phyloP scores from a whole-genome alignment of 2,797 vertebrate species.

The Odontamblyopus rebecca region DNA sequence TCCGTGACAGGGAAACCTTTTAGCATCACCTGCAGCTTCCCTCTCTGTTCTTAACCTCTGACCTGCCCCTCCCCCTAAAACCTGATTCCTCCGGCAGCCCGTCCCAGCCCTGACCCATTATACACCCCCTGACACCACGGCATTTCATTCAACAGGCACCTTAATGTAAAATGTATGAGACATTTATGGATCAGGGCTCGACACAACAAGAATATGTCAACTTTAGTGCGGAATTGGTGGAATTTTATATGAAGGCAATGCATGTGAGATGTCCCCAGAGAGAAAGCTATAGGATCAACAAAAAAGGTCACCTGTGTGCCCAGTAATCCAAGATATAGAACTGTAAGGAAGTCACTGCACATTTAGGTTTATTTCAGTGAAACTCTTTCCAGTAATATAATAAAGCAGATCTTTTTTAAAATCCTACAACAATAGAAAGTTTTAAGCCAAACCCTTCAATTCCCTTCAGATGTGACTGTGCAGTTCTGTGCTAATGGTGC shows the following conservation, averaged over 20 bases:
- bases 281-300: not conserved
- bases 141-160: slow-evolving; percentile 1
- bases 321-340: not conserved
- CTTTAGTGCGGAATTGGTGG: slow-evolving; percentile 1
- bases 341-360: too few relatives aligned
- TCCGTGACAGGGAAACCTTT: slow-evolving; percentile 22
- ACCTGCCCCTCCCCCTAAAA: not conserved
- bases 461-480: slow-evolving; percentile 60
- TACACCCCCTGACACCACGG: not conserved
- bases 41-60: slow-evolving; percentile 15
- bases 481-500: slow-evolving; percentile 22
- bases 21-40: slow-evolving; percentile 11
- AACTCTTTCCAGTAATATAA: too few relatives aligned
- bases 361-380: too few relatives aligned
- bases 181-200: slow-evolving; percentile 3
- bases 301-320: not conserved
- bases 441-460: not conserved
- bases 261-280: not conserved
- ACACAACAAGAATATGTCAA: slow-evolving; percentile 5
- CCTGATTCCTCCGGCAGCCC: not conserved
- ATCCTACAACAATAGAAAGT: too few relatives aligned
- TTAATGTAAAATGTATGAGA: slow-evolving; percentile 1
- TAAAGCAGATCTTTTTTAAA: too few relatives aligned
- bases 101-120: slow-evolving; percentile 6
- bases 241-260: not conserved